Conservation (phyloP, 2,113 vertebrate species). For the Malurus elegans region DNA sequence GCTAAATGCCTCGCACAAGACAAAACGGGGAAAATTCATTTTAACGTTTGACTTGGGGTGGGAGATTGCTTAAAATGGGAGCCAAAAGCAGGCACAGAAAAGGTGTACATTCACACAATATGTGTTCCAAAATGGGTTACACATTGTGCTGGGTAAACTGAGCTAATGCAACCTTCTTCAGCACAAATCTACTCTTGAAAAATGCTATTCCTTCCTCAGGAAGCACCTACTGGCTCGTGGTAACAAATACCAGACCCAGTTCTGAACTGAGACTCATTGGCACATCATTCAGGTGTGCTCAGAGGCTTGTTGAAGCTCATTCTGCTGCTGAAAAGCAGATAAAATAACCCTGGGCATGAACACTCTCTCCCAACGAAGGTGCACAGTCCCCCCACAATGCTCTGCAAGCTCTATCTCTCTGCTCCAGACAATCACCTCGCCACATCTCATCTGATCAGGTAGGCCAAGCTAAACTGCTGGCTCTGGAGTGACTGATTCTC, state of each 20-base stretch:
- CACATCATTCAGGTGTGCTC: not conserved
- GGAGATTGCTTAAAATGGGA: slow-evolving; percentile 53
- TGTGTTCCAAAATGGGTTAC: not conserved
- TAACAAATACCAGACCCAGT: not conserved
- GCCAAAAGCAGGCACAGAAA: slow-evolving; percentile 23
- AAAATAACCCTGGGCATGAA: not conserved
- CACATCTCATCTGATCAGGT: slow-evolving; percentile 4
- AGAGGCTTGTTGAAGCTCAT: not conserved
- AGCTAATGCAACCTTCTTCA: not conserved
- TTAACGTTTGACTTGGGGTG: slow-evolving; percentile 1
- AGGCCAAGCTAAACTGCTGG: not conserved
- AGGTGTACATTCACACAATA: not conserved
- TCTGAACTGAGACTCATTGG: not conserved
- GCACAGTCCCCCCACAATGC: not conserved
- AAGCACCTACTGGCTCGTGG: not conserved
- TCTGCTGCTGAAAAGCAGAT: not conserved
- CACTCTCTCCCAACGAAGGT: accelerated
- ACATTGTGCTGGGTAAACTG: not conserved
- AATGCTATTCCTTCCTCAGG: not conserved
- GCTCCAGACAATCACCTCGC: not conserved
- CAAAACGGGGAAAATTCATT: not conserved
- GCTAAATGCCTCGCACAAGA: not conserved
- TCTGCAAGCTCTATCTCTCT: not conserved
- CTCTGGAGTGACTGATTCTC: slow-evolving; percentile 14
- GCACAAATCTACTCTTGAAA: not conserved